Base-by-base conservation (phyloP, 2,888 invertebrate species). In the Drosophila neonasuta region DNA sequence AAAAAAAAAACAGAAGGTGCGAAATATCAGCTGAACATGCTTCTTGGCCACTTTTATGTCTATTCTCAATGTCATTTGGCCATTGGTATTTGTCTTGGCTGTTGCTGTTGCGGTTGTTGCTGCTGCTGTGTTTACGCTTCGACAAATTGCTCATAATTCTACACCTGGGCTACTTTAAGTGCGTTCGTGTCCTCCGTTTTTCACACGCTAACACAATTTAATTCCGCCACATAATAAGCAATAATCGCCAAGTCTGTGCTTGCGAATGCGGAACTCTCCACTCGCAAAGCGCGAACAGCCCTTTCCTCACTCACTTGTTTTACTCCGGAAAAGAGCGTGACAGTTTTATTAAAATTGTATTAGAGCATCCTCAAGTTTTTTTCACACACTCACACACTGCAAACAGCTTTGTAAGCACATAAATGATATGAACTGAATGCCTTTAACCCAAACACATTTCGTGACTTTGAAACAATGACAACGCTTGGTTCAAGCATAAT, bases 161-260 rank as follows among this genome's bases (percentile, higher is more conserved):
- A 71, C 58, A 61, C 24, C 58, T 74, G 63, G 52, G 55, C 67
- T 48, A 44, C 71, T 67, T 71, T 67, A 74, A 74, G 74, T 74
- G 67, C 74, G 67, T 66, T 58, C 55, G 71, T 64, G 71, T 74
- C 71, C 71, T 70, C 71, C 17, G 62, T 45, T 74, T 71, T 67
- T 74, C 74, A 74, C 74, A 74, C 74, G 74, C 74, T 8, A 74
- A 63, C 55, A 63, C 45, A 61, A 64, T 49, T 67, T 45, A 51
- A 74, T 74, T 67, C 74, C 67, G 60, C 34, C 74, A 60, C 62
- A 71, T 74, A 74, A 74, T 74, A 64, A 74, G 62, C 57, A 71
- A 74, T 74, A 67, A 74, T 74, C 70, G 62, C 62, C 66, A 51
- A 34, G 45, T 74, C 32, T 59, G 39, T 60, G 48, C 46, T 61